These are phyloP conservation scores for Drosophila baimaii DNA, from an alignment of 1,140 invertebrate genomes.

Conservation along the genomic window DNA sequence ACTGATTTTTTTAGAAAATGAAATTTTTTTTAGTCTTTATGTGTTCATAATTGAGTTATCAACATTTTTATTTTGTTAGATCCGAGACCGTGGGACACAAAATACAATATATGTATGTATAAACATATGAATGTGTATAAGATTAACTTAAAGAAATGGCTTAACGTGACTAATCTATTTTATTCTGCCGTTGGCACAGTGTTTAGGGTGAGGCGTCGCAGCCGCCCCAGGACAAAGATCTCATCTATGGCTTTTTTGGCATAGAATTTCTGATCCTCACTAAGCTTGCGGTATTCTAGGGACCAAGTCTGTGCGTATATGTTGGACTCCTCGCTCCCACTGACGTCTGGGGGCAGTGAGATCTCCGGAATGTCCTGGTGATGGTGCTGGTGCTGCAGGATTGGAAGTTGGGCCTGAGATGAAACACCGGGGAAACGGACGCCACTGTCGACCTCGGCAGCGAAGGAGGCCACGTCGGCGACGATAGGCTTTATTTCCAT, in stretches of 20 bases:
- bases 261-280: conserved; percentile 67
- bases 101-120: conserved; percentile 13
- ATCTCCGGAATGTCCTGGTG: conserved; percentile 16
- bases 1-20: too few relatives aligned
- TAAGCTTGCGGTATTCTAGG: conserved; percentile 66
- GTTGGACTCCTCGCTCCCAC: conserved; percentile 47
- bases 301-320: conserved; percentile 71
- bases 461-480: conserved; percentile 42
- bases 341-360: conserved; percentile 37
- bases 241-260: conserved; percentile 71
- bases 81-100: neutral
- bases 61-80: conserved; percentile 1
- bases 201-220: conserved; percentile 62
- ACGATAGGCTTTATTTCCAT: conserved; percentile 48
- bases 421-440: neutral
- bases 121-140: neutral
- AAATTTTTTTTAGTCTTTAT: too few relatives aligned
- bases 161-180: conserved; percentile 7
- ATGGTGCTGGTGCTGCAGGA: neutral
- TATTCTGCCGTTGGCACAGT: conserved; percentile 54
- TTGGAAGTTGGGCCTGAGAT: neutral
- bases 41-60: too few relatives aligned
- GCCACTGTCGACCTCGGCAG: conserved; percentile 3
- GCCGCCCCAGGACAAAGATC: conserved; percentile 65
- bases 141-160: conserved; percentile 7